Conservation (phyloP, 2,113 vertebrate genomes). For the Eretmochelys imbricata region DNA sequence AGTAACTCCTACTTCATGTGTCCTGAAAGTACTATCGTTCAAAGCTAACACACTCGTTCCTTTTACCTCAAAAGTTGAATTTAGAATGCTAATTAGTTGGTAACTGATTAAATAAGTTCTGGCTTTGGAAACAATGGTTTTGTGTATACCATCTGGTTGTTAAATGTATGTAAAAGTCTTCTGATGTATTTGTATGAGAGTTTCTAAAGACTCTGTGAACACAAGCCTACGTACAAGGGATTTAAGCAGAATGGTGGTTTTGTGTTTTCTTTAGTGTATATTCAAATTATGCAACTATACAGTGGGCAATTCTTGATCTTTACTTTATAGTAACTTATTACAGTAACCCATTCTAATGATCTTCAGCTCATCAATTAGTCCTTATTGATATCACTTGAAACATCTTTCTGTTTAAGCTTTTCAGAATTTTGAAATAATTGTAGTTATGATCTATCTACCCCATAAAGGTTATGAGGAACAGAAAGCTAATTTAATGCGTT, state of each 20-base stretch:
- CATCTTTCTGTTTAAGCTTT: background rate
- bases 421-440: constrained; percentile 1
- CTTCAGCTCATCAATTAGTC: background rate
- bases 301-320: background rate
- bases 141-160: background rate
- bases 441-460: background rate
- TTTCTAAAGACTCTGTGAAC: background rate
- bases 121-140: background rate
- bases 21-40: background rate
- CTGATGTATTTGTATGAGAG: background rate
- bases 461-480: background rate
- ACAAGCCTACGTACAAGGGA: background rate
- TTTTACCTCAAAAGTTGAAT: background rate
- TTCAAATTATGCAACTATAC: background rate
- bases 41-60: background rate
- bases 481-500: background rate
- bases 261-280: background rate
- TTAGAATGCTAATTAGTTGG: background rate
- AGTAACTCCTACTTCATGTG: accelerated
- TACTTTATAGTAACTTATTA: background rate
- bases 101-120: background rate
- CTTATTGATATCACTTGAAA: background rate
- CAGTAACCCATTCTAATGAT: background rate
- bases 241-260: background rate
- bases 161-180: background rate